These are phyloP conservation scores for Pseudonaja textilis DNA, from an alignment of 2,113 vertebrate species.

Conservation along the genomic window DNA sequence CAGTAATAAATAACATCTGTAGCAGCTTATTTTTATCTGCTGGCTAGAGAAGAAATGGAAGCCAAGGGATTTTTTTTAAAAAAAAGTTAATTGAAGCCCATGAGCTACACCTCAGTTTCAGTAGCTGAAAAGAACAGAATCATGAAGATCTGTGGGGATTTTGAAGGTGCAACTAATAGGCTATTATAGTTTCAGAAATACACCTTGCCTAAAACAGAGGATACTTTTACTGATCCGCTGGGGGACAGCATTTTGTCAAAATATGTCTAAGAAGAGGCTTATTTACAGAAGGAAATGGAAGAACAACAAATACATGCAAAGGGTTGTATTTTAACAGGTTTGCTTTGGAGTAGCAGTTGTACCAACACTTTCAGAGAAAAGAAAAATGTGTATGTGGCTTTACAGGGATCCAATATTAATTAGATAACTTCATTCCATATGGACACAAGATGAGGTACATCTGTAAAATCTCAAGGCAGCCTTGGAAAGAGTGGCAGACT, in stretches of 20 bases:
- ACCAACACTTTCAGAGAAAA: neutral
- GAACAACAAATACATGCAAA: neutral
- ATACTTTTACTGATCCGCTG: neutral
- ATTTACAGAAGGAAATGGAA: neutral
- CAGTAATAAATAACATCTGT: neutral
- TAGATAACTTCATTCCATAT: neutral
- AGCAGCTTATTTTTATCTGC: neutral
- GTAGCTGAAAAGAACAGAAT: neutral
- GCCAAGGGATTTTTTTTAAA: neutral
- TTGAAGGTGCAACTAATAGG: neutral
- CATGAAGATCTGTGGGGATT: neutral
- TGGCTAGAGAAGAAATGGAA: neutral
- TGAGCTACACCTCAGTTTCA: neutral
- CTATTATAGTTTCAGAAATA: neutral
- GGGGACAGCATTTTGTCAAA: neutral
- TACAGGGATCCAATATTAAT: neutral
- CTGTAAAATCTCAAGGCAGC: neutral
- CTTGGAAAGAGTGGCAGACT: neutral
- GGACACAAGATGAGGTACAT: neutral
- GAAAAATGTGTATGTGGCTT: neutral
- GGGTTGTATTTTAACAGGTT: neutral
- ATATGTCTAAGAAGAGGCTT: neutral
- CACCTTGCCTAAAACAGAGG: neutral
- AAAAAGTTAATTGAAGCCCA: neutral
- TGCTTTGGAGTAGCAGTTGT: neutral